Conservation (phyloP, 1,140 invertebrate species). For the Doryteuthis pealeii region DNA sequence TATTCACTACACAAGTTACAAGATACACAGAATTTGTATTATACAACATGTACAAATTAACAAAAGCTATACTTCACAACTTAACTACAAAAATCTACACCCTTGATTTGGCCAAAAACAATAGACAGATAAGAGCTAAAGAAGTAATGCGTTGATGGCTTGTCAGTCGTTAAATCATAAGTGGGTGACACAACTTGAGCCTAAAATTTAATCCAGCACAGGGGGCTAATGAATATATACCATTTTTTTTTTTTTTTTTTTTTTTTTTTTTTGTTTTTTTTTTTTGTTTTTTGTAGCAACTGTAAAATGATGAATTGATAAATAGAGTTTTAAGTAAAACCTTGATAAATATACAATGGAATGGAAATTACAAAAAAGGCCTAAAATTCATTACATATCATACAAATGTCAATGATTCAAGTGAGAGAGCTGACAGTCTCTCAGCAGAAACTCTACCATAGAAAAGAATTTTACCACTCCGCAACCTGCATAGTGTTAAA, state of each 20-base stretch:
- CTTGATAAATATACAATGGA: constrained; percentile 16
- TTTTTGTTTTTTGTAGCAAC: constrained; percentile 9
- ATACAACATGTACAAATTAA: constrained; percentile 17
- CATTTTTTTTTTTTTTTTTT: too few species aligned
- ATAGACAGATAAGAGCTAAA: neutral
- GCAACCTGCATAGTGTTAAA: too few species aligned
- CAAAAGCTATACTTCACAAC: constrained; percentile 13
- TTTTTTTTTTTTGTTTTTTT: too few species aligned
- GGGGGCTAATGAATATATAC: neutral
- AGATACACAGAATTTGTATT: neutral
- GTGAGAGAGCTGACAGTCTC: neutral
- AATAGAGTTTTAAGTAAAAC: constrained; percentile 10
- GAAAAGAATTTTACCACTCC: neutral
- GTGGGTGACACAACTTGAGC: neutral
- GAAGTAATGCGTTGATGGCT: neutral
- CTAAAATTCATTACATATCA: constrained; percentile 13
- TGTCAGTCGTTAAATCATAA: neutral
- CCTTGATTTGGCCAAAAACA: constrained; percentile 6
- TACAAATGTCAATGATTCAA: constrained; percentile 10
- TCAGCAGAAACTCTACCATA: neutral
- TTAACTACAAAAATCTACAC: constrained; percentile 11
- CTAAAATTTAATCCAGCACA: neutral
- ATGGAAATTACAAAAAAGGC: constrained; percentile 5
- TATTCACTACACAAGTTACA: constrained; percentile 2
- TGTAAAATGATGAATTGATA: constrained; percentile 15